Conservation (phyloP, 2,888 invertebrate species). For the Pollenia labialis region DNA sequence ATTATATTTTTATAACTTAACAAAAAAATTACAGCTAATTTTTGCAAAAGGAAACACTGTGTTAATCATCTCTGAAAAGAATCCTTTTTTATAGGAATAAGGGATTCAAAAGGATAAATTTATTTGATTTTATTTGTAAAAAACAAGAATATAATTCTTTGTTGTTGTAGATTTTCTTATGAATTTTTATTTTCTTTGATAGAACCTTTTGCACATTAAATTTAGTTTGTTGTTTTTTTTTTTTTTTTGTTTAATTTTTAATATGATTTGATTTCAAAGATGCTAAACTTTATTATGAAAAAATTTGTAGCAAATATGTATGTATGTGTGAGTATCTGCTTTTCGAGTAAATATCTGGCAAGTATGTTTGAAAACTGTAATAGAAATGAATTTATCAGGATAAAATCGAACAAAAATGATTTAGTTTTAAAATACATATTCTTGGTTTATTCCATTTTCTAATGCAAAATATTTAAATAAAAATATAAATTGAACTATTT, state of each 20-base stretch:
- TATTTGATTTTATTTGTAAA: conserved; percentile 32
- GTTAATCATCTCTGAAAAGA: not conserved
- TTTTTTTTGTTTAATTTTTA: conserved; percentile 40
- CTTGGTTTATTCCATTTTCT: no score
- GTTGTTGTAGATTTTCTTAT: conserved; percentile 43
- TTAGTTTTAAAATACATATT: no score
- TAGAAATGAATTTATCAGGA: no score
- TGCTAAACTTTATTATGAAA: conserved; percentile 23
- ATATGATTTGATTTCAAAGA: conserved; percentile 47
- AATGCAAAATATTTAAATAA: no score
- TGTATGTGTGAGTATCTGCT: not conserved
- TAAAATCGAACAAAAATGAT: no score
- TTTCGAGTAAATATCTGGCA: not conserved
- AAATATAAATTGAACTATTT: no score
- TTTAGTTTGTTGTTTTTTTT: not conserved
- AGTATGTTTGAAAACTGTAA: not conserved
- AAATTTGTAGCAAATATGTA: conserved; percentile 5
- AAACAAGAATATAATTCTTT: conserved; percentile 24
- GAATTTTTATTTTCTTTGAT: conserved; percentile 48
- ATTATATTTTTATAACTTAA: no score
- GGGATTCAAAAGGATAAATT: conserved; percentile 8
- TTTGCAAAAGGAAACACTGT: not conserved
- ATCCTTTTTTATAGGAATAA: conserved; percentile 19
- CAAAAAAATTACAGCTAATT: not conserved
- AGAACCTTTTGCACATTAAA: not conserved